phyloP scores from a whole-genome alignment of 2,797 vertebrate genomes.

The Falco concolor region DNA sequence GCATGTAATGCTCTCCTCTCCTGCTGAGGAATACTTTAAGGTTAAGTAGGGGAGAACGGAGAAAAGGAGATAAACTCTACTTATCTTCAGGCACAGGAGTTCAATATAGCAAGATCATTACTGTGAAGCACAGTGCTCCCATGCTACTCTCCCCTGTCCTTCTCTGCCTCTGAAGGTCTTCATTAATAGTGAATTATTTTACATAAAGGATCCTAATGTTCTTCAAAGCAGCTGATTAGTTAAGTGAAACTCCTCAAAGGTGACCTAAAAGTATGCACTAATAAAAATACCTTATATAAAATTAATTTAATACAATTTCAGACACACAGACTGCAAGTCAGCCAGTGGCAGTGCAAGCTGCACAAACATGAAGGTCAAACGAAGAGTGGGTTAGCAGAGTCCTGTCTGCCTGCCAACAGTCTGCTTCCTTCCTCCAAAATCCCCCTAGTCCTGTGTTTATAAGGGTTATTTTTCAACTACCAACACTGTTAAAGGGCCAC shows the following conservation, averaged over 20 bases:
- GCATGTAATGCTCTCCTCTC: background rate
- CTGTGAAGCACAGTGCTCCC: background rate
- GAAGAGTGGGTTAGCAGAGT: background rate
- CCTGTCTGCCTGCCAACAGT: background rate
- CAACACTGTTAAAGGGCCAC: background rate
- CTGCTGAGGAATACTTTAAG: background rate
- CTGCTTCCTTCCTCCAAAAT: background rate
- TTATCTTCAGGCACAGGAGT: slow-evolving; percentile 24
- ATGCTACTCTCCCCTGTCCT: background rate
- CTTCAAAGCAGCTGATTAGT: background rate
- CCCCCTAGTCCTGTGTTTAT: background rate
- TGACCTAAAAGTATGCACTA: background rate
- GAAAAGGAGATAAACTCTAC: slow-evolving; percentile 28
- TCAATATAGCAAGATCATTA: background rate
- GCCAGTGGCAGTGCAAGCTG: background rate
- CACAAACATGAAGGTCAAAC: background rate
- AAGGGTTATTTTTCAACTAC: background rate
- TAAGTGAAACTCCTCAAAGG: background rate
- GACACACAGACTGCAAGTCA: background rate
- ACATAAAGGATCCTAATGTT: background rate
- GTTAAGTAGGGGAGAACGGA: slow-evolving; percentile 21
- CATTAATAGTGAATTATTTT: background rate
- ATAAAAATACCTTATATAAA: background rate
- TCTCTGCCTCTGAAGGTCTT: background rate
- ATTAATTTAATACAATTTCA: fast-evolving